Base-by-base conservation (phyloP, 1,140 invertebrate species). In the Spodoptera frugiperda region DNA sequence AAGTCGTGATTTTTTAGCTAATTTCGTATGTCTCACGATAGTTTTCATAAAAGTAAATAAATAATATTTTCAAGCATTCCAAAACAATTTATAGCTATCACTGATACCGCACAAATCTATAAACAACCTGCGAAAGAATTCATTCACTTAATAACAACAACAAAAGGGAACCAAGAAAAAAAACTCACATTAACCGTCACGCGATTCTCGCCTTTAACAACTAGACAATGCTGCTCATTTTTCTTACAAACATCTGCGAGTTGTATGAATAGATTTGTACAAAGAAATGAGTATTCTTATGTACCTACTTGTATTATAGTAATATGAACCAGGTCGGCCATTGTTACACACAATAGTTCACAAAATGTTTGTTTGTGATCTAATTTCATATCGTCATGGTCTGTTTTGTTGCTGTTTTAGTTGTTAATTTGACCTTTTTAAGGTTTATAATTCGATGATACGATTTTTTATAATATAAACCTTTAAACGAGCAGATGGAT, bases 341-440 rank as follows among this genome's bases (percentile, higher is more conserved):
- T 73, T 73, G 71, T 73, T 61, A n/a, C 3, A 61, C 10, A 73
- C 71, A 73, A 73, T 73, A 54, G 61, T 65, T 46, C n/a, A 65
- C 61, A 49, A 44, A 65, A 65, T 65, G 61, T 65, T 65, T 17
- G 61, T 65, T 21, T 14, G 4, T 25, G n/a, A 25, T 49, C 17
- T 65, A 65, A 46, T 46, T 65, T 65, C n/a, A 6, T 59, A 33
- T 6, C 5, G 30, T 59, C 15, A 15, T 51, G 48, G 48, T 51
- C 10, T 19, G 15, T 6, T 33, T n/a, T 9, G 6, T 6, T 11
- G 14, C 2, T 54, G 19, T 19, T 59, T 30, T 39, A 21, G 0
- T 25, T 25, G 0, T 25, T 15, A 15, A 3, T 6, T 3, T 51
- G 14, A 15, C 3, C 25, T 25, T 25, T 25, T 25, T 25, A 25